These are phyloP conservation scores for Panthera uncia DNA, from an alignment of 2,113 vertebrate genomes.

Conservation along the genomic window DNA sequence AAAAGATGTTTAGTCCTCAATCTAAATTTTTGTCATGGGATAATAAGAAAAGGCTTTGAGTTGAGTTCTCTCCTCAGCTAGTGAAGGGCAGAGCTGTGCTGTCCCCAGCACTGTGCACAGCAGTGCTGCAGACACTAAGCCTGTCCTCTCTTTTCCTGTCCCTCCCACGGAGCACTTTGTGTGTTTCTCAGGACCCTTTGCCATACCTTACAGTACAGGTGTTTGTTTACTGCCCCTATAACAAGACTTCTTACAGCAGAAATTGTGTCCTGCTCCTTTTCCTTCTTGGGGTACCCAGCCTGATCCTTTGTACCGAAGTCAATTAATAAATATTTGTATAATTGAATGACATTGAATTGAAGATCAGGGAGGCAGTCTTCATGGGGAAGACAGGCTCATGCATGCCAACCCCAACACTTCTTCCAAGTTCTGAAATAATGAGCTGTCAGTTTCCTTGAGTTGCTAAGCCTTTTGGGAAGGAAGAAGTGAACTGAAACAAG, in stretches of 20 bases:
- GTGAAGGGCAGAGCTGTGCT: no score
- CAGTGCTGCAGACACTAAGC: rapidly evolving
- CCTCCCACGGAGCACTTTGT: not conserved
- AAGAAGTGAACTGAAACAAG: slow-evolving; percentile 44
- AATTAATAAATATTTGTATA: not conserved
- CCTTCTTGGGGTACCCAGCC: not conserved
- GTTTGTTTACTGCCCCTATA: not conserved
- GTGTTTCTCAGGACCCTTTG: not conserved
- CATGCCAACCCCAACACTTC: slow-evolving; percentile 23
- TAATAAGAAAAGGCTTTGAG: not conserved
- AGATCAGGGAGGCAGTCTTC: not conserved
- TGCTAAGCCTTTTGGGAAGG: slow-evolving; percentile 57
- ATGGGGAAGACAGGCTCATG: not conserved
- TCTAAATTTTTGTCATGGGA: not conserved
- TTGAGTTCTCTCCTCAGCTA: not conserved
- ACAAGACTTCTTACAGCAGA: not conserved
- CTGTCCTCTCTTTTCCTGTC: not conserved
- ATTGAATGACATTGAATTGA: not conserved
- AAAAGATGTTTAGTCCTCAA: not conserved
- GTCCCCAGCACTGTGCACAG: not conserved
- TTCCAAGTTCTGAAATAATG: slow-evolving; percentile 62
- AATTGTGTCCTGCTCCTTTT: not conserved
- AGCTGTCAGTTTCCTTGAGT: slow-evolving; percentile 49
- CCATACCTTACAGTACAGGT: rapidly evolving
- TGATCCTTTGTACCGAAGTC: not conserved